Conservation (phyloP, 2,797 vertebrate species). For the Antrozous pallidus region DNA sequence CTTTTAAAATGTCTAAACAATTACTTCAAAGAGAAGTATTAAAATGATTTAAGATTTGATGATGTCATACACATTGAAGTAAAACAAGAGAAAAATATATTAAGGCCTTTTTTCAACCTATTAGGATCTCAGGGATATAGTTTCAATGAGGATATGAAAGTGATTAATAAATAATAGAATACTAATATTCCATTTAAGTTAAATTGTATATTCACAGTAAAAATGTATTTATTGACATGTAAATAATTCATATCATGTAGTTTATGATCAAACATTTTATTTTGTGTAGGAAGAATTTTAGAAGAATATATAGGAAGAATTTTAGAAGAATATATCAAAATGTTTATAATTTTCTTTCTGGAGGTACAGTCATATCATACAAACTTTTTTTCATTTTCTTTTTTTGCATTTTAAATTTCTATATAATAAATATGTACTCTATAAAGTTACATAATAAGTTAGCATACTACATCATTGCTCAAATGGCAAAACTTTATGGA, state of each 20-base stretch:
- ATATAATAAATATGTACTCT: background rate
- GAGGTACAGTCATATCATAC: background rate
- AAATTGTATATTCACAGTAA: background rate
- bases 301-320: background rate
- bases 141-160: background rate
- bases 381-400: background rate
- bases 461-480: background rate
- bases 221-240: background rate
- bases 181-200: background rate
- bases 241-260: background rate
- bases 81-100: background rate
- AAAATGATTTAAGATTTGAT: constrained; percentile 14
- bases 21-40: background rate
- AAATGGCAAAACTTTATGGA: constrained; percentile 22
- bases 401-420: constrained; percentile 13
- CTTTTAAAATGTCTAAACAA: background rate
- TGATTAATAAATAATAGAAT: background rate
- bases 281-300: background rate
- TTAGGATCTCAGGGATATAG: background rate
- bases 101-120: background rate
- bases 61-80: background rate
- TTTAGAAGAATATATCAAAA: background rate
- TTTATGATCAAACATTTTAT: background rate
- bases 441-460: background rate
- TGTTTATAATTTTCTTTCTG: background rate